A percentile compares a stretch with the other conserved stretches of the same genome.
These are phyloP conservation scores for Manis crassicaudata DNA, from an alignment of 2,797 vertebrate species.

Conservation along the genomic window DNA sequence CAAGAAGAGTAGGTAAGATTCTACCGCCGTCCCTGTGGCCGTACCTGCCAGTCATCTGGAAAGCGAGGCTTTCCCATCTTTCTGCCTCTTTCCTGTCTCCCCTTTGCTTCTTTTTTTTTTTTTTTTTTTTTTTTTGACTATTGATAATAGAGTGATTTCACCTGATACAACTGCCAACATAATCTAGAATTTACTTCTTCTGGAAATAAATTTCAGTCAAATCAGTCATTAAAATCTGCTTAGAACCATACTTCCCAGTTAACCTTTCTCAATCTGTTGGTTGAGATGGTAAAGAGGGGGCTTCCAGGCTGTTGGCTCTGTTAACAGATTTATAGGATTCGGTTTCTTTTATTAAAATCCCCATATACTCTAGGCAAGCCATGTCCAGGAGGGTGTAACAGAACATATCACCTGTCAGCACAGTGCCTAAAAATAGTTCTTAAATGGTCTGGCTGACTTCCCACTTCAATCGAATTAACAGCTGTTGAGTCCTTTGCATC, in stretches of 20 bases:
- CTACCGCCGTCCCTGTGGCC: neutral
- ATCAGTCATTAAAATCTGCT: neutral
- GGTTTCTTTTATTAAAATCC: conserved; percentile 21
- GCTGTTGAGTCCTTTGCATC: conserved; percentile 55
- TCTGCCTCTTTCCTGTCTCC: neutral
- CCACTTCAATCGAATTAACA: conserved; percentile 74
- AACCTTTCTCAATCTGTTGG: neutral
- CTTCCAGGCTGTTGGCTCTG: neutral
- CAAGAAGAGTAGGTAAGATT: neutral
- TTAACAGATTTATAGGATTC: conserved; percentile 23
- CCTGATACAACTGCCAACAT: neutral
- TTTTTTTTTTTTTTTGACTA: neutral
- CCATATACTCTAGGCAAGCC: neutral
- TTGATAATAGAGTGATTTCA: conserved; percentile 6
- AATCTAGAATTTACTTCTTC: conserved; percentile 35
- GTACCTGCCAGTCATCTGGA: neutral
- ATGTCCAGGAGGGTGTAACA: neutral
- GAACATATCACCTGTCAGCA: conserved; percentile 5
- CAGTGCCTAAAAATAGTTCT: conserved; percentile 68
- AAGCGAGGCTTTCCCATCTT: neutral
- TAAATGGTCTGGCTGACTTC: conserved; percentile 64
- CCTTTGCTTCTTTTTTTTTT: neutral
- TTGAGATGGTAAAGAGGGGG: neutral
- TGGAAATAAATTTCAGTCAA: neutral
- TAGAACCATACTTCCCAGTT: neutral